phyloP scores from a whole-genome alignment of 1,140 invertebrate genomes.

The Conus betulinus region DNA sequence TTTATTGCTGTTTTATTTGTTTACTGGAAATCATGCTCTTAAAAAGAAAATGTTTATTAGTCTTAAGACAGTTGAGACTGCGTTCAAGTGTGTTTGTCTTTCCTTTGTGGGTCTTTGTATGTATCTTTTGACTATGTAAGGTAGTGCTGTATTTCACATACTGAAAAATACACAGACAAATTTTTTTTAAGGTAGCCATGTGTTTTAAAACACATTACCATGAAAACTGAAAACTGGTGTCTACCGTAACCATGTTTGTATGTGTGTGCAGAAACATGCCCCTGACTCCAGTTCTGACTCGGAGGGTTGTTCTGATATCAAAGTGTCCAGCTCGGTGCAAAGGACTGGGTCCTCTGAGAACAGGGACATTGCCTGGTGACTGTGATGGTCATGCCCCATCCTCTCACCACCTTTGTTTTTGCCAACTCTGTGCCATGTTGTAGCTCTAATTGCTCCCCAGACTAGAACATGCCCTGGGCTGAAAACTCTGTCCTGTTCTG shows the following conservation, averaged over 20 bases:
- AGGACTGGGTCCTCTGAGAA: constrained; percentile 54
- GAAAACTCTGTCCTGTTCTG: neutral
- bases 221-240: constrained; percentile 14
- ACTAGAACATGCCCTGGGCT: neutral
- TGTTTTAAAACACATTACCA: too few relatives aligned
- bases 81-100: too few relatives aligned
- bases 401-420: neutral
- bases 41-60: too few relatives aligned
- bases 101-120: too few relatives aligned
- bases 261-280: constrained; percentile 50
- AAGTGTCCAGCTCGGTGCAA: constrained; percentile 65
- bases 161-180: too few relatives aligned
- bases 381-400: neutral
- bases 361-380: constrained; percentile 35
- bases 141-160: too few relatives aligned
- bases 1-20: too few relatives aligned
- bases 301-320: constrained; percentile 68
- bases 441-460: neutral
- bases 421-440: neutral
- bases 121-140: too few relatives aligned
- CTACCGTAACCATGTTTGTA: neutral
- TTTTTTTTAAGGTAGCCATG: too few relatives aligned
- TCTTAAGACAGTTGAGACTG: too few relatives aligned
- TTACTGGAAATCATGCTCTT: too few relatives aligned
- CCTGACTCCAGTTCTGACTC: constrained; percentile 68